Evolutionary conservation across 2,888 invertebrate species (phyloP).

Genomic region (Exocentrus adspersus): DNA sequence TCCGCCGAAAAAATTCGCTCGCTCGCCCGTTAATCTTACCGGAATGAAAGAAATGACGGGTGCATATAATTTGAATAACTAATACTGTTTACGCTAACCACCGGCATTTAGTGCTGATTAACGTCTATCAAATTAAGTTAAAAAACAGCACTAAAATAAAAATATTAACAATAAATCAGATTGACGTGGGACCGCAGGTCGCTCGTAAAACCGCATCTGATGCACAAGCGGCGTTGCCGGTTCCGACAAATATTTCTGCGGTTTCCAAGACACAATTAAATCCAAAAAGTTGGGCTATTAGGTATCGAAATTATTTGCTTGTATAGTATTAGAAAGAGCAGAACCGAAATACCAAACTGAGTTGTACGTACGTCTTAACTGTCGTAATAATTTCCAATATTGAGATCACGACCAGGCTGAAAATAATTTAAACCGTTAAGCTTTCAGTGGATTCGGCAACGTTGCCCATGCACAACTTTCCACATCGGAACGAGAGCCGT

Average conservation of each 20-base stretch:
- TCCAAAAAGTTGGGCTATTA: too few relatives aligned
- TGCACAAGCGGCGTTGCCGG: not conserved
- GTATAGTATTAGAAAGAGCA: too few relatives aligned
- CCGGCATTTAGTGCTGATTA: constrained; percentile 12
- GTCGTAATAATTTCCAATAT: too few relatives aligned
- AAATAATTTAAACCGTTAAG: too few relatives aligned
- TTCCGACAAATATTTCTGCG: not conserved
- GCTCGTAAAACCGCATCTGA: constrained; percentile 17
- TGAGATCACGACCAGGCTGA: too few relatives aligned
- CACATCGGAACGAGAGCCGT: not conserved
- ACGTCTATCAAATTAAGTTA: constrained; percentile 12
- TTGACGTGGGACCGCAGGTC: constrained; percentile 5
- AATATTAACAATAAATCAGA: constrained; percentile 24
- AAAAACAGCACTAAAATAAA: constrained; percentile 20
- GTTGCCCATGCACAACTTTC: not conserved
- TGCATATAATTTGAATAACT: constrained; percentile 5
- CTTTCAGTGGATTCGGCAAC: not conserved
- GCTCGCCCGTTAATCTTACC: not conserved
- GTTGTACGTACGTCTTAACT: too few relatives aligned
- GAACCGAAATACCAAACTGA: too few relatives aligned
- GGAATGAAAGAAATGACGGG: too few relatives aligned
- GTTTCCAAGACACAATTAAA: too few relatives aligned
- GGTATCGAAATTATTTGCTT: too few relatives aligned
- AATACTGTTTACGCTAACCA: constrained; percentile 11
- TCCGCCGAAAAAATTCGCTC: too few relatives aligned